Percentiles rank a stretch among this genome's conserved stretches.
These are phyloP conservation scores for Aptenodytes forsteri DNA, from an alignment of 2,113 vertebrate species.

Conservation along the genomic window DNA sequence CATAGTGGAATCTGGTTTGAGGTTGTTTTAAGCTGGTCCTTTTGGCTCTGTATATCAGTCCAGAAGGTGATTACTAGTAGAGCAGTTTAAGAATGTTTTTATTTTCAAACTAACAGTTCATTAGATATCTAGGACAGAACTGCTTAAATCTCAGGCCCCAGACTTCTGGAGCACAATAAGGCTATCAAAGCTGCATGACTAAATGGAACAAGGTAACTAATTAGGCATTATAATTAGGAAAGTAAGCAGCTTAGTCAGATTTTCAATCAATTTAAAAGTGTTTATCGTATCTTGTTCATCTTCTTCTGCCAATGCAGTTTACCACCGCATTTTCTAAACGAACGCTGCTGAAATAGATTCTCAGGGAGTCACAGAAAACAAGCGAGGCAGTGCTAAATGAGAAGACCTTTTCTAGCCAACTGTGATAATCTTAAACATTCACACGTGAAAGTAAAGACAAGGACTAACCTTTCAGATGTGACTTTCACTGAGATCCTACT, in stretches of 20 bases:
- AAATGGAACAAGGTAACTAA: slow-evolving; percentile 38
- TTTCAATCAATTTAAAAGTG: background rate
- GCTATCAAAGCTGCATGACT: slow-evolving; percentile 38
- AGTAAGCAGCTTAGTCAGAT: slow-evolving; percentile 6
- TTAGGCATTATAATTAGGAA: slow-evolving; percentile 39
- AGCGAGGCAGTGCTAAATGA: background rate
- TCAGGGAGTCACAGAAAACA: background rate
- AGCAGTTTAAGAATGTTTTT: slow-evolving; percentile 17
- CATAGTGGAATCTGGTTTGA: background rate
- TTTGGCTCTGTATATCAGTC: background rate
- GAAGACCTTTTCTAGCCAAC: background rate
- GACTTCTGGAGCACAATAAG: background rate
- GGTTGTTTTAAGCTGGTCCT: background rate
- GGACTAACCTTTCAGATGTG: background rate
- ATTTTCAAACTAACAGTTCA: slow-evolving; percentile 47
- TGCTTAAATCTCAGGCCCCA: background rate
- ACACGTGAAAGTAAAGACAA: background rate
- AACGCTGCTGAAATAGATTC: background rate
- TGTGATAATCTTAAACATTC: background rate
- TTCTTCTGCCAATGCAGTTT: background rate
- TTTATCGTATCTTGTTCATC: background rate
- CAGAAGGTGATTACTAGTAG: background rate
- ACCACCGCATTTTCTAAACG: background rate
- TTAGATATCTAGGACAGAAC: slow-evolving; percentile 35
- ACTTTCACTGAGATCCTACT: background rate